Evolutionary conservation across 2,113 vertebrate genomes (phyloP), one percentile per base, ranked within the genome.

Genomic region (Mugil cephalus): DNA sequence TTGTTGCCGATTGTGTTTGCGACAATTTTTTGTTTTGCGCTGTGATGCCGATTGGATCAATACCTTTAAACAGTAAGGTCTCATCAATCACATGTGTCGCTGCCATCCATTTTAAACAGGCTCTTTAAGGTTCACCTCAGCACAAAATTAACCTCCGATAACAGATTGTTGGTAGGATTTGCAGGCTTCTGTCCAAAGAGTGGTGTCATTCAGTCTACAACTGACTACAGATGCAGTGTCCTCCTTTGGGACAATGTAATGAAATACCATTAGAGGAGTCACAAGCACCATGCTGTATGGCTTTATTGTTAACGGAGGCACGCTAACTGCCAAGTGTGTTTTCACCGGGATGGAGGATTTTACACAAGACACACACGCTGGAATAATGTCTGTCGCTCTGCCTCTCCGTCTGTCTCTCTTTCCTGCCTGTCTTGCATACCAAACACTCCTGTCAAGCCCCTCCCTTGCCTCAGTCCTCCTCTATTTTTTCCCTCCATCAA

Each of bases 401-500:
- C 34, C 55, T 80, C 50, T 21, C 56, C 45, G 47, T 64, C 62
- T 69, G 60, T 68, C 39, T 73, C 71, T 64, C 43, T 46, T 55
- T 59, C 63, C 40, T 62, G 42, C 10, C 48, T 1, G n/a, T 69
- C 77, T 60, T 45, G 54, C 62, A 70, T 59, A 79, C 73, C 55
- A 43, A 75, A 83, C 73, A 17, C 63, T 71, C 61, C 76, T 85
- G 71, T 90, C 91, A 87, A 80, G 64, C 77, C 77, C 80, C 80
- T 90, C 87, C 89, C 86, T 82, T 63, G 35, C 80, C 85, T 87
- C 71, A 52, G 53, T 82, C 80, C 77, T 91, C 86, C 83, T n/a
- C n/a, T n/a, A 81, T 88, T 91, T 93, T 88, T 91, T 83, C 89
- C 85, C 92, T 93, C 88, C 93, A 93, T 94, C 91, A 93, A 89